phyloP scores from a whole-genome alignment of 2,888 invertebrate species.

The Limulus polyphemus region DNA sequence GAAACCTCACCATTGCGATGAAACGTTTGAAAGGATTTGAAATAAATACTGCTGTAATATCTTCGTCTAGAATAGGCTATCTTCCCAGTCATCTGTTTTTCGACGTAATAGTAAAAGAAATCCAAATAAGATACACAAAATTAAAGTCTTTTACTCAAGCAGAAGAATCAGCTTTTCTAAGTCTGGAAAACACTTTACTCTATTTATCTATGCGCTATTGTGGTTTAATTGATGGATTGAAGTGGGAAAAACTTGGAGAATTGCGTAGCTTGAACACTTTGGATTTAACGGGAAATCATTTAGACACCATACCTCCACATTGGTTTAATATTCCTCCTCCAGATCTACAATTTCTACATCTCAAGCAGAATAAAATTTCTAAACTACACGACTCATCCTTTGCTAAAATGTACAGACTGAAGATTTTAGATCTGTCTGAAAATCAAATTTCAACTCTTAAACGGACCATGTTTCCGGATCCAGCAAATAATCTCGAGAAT shows the following conservation, averaged over 20 bases:
- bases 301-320: constrained; percentile 6
- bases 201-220: constrained; percentile 12
- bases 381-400: constrained; percentile 4
- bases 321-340: constrained; percentile 11
- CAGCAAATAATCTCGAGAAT: constrained; percentile 7
- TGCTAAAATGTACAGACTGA: constrained; percentile 6
- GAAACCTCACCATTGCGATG: no score
- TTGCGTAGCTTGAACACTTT: constrained; percentile 5
- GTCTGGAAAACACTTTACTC: constrained; percentile 4
- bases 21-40: no score
- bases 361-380: constrained; percentile 11
- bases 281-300: constrained; percentile 11
- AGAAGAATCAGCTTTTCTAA: constrained; percentile 10
- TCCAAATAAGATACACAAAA: constrained; percentile 4
- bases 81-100: constrained; percentile 14
- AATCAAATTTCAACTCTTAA: constrained; percentile 4
- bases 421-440: constrained; percentile 10
- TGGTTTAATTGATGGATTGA: constrained; percentile 3
- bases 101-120: constrained; percentile 7
- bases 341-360: constrained; percentile 5
- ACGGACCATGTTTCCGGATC: constrained; percentile 5
- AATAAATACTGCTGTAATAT: no score
- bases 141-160: constrained; percentile 11
- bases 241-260: constrained; percentile 13
- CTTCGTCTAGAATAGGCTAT: constrained; percentile 4